Conservation (phyloP, 2,113 vertebrate species). For the Misgurnus anguillicaudatus region DNA sequence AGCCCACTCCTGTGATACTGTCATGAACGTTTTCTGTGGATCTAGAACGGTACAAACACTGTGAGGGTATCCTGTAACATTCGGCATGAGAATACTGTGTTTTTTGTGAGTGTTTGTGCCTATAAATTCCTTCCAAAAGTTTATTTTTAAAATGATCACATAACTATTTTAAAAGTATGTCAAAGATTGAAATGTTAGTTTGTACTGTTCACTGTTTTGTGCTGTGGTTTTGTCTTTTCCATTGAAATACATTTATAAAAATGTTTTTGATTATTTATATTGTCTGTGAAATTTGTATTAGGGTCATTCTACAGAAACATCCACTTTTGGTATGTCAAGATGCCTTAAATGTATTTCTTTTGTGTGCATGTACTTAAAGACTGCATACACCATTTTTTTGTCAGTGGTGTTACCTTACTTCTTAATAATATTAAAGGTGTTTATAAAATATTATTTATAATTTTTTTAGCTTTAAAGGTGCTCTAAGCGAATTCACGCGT, state of each 20-base stretch:
- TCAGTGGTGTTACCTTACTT: no score
- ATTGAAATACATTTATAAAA: slow-evolving; percentile 62
- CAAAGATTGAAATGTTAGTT: slow-evolving; percentile 16
- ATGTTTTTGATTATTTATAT: slow-evolving; percentile 58
- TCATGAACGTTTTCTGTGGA: background rate
- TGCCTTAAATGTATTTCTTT: no score
- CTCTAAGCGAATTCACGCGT: no score
- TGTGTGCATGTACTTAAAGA: no score
- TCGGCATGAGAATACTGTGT: slow-evolving; percentile 17
- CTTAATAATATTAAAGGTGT: no score
- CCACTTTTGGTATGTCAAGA: background rate
- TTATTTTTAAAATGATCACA: background rate
- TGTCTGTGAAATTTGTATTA: background rate
- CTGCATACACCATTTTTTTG: no score
- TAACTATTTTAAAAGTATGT: background rate
- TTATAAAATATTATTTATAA: no score
- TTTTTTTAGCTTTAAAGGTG: no score
- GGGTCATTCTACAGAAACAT: background rate
- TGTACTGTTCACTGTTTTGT: slow-evolving; percentile 37
- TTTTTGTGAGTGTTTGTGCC: slow-evolving; percentile 1
- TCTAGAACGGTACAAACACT: slow-evolving; percentile 24
- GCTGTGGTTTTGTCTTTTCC: slow-evolving; percentile 53
- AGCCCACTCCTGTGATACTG: slow-evolving; percentile 15
- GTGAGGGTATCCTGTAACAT: slow-evolving; percentile 33
- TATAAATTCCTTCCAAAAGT: slow-evolving; percentile 14